Percentiles rank a stretch among this genome's conserved stretches.
These are phyloP conservation scores for Hypotaenidia okinawae DNA, from an alignment of 2,797 vertebrate species.

Conservation along the genomic window DNA sequence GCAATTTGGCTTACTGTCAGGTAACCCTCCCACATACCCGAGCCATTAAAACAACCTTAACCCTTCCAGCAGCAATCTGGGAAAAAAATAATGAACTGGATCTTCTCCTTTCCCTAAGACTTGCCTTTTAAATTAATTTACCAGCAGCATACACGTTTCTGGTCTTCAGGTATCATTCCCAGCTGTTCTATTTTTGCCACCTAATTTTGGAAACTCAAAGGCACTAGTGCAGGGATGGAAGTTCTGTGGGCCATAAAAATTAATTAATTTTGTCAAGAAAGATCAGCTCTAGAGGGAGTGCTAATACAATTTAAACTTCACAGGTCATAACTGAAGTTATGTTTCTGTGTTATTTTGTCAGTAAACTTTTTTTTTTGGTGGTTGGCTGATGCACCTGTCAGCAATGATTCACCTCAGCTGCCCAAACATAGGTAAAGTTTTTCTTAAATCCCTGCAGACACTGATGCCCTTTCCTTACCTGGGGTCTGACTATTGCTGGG, in stretches of 20 bases:
- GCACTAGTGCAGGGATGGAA: neutral
- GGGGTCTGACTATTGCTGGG: neutral
- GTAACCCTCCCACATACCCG: neutral
- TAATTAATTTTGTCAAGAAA: slow-evolving; percentile 55
- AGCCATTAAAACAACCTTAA: neutral
- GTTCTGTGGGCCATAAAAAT: slow-evolving; percentile 46
- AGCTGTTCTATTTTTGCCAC: slow-evolving; percentile 28
- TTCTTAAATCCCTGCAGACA: neutral
- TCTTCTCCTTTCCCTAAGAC: neutral
- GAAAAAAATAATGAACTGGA: neutral
- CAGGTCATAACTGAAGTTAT: neutral
- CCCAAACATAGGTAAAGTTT: neutral
- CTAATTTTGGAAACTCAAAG: slow-evolving; percentile 12
- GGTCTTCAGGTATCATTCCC: neutral
- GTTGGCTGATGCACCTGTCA: neutral
- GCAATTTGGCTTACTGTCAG: neutral
- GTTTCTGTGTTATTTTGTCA: neutral
- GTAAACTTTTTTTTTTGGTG: slow-evolving; percentile 43
- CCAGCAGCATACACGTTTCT: neutral
- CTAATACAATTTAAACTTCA: slow-evolving; percentile 51
- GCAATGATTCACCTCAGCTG: neutral
- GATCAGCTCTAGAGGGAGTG: slow-evolving; percentile 38
- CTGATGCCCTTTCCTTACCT: neutral
- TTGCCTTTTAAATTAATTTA: neutral
- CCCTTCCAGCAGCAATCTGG: neutral